phyloP scores from a whole-genome alignment of 2,797 vertebrate genomes.

The Trachurus trachurus region DNA sequence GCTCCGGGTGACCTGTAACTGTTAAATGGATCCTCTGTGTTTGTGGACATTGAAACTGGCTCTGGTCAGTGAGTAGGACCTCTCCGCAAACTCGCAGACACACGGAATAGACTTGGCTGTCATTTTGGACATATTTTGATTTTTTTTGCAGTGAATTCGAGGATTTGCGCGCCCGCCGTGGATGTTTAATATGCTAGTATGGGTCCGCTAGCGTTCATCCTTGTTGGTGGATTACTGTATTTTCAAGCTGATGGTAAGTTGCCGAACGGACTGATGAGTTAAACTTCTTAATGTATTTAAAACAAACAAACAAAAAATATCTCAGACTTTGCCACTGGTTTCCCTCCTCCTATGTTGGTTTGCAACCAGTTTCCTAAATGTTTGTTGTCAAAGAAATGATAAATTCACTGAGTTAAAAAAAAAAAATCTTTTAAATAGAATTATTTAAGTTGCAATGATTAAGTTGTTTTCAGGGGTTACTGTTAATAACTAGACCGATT shows the following conservation, averaged over 20 bases:
- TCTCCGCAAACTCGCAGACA: slow-evolving; percentile 71
- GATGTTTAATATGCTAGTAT: slow-evolving; percentile 97
- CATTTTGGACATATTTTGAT: slow-evolving; percentile 50
- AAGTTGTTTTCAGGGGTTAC: not conserved
- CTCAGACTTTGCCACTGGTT: not conserved
- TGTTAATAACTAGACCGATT: not conserved
- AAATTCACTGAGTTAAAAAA: not conserved
- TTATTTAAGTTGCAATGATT: not conserved
- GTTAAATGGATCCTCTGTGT: slow-evolving; percentile 81
- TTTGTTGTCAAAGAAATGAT: not conserved
- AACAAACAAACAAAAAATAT: not conserved
- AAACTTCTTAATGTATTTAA: slow-evolving; percentile 20
- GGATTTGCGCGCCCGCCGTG: slow-evolving; percentile 88
- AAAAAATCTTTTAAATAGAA: not conserved
- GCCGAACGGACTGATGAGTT: not conserved
- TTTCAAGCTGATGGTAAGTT: slow-evolving; percentile 95
- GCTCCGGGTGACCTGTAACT: slow-evolving; percentile 74
- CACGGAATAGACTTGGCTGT: slow-evolving; percentile 59
- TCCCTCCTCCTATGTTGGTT: not conserved
- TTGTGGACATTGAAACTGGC: slow-evolving; percentile 82
- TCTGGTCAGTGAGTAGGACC: slow-evolving; percentile 82
- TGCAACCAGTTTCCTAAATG: not conserved
- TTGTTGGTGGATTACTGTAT: slow-evolving; percentile 94
- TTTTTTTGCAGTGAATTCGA: slow-evolving; percentile 64
- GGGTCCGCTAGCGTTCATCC: slow-evolving; percentile 93